Percentiles rank a stretch among this genome's conserved stretches.
These are phyloP conservation scores for Drosophila sucinea DNA, from an alignment of 1,140 invertebrate genomes.

Conservation along the genomic window DNA sequence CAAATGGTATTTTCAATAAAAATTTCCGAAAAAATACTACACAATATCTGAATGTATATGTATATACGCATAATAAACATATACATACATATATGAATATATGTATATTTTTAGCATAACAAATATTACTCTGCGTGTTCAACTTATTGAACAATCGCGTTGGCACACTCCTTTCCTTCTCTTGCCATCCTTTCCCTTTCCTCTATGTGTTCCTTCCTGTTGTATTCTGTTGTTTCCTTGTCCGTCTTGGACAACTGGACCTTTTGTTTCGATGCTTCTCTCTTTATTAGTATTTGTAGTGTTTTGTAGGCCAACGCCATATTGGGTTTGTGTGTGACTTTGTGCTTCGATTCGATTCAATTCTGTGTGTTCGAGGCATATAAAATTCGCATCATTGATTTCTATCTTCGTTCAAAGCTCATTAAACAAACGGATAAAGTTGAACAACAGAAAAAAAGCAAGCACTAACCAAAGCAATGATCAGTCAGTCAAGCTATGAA, in stretches of 20 bases:
- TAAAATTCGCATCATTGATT: slow-evolving; percentile 65
- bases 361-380: slow-evolving; percentile 36
- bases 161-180: background rate
- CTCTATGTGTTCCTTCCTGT: background rate
- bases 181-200: background rate
- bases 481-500: background rate
- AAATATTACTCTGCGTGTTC: slow-evolving; percentile 51
- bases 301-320: slow-evolving; percentile 54
- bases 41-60: no score
- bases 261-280: slow-evolving; percentile 40
- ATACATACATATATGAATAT: slow-evolving; percentile 2
- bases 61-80: no score
- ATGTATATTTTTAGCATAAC: slow-evolving; percentile 38
- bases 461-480: slow-evolving; percentile 6
- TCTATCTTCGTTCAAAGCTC: slow-evolving; percentile 62
- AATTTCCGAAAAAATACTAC: background rate
- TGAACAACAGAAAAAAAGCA: slow-evolving; percentile 42
- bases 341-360: background rate
- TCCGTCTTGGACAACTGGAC: background rate
- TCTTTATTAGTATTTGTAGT: slow-evolving; percentile 36
- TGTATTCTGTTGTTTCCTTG: slow-evolving; percentile 13
- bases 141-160: slow-evolving; percentile 60
- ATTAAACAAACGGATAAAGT: slow-evolving; percentile 65
- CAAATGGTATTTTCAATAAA: slow-evolving; percentile 1
- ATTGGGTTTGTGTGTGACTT: slow-evolving; percentile 27